Conservation (phyloP, 2,113 vertebrate genomes). For the Clupea harengus region DNA sequence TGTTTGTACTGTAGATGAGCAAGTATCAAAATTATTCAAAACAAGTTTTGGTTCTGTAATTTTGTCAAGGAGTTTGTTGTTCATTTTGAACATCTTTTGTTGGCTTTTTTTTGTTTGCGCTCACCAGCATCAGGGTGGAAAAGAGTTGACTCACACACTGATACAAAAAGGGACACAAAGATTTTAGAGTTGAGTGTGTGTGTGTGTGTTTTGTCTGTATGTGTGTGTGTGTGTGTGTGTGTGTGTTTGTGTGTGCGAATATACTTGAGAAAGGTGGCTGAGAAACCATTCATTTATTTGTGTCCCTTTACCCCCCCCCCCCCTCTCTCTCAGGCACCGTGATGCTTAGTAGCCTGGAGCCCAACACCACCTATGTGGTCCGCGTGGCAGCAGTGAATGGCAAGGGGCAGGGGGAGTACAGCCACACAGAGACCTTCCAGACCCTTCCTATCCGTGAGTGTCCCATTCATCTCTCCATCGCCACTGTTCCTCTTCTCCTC, state of each 20-base stretch:
- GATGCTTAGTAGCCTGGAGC: conserved; percentile 85
- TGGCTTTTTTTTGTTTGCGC: background rate
- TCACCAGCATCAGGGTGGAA: no score
- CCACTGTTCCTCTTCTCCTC: background rate
- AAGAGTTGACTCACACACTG: background rate
- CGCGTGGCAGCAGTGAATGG: conserved; percentile 93
- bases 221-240: no score
- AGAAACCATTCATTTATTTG: background rate
- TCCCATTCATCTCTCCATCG: no score
- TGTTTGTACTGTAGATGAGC: background rate
- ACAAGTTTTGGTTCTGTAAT: background rate
- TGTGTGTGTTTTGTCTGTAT: background rate
- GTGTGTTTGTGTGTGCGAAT: background rate
- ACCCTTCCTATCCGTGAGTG: conserved; percentile 93
- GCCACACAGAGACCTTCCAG: conserved; percentile 89
- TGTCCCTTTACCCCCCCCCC: background rate
- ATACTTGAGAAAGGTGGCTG: background rate
- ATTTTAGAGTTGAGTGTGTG: background rate
- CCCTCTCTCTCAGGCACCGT: conserved; percentile 76
- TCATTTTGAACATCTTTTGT: background rate
- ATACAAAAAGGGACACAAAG: background rate
- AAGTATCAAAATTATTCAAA: background rate
- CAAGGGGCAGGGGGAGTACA: conserved; percentile 94
- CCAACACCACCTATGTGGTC: conserved; percentile 94
- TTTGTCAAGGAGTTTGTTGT: background rate